Evolutionary conservation across 2,797 vertebrate species (phyloP).

Genomic region (Benthosema pterotum): DNA sequence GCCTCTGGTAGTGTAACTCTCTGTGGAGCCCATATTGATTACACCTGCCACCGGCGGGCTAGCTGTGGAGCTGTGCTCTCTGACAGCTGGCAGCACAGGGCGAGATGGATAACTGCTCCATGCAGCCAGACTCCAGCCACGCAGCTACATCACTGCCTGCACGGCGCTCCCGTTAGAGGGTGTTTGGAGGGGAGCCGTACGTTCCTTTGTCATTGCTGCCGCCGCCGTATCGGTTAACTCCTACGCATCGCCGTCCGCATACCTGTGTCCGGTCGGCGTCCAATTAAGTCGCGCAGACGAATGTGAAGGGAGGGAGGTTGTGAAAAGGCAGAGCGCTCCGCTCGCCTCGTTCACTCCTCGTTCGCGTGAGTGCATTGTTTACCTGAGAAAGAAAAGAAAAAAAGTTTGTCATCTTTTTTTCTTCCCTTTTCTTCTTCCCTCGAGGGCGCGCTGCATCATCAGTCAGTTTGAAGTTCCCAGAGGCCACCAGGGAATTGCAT

Average conservation of each 20-base stretch:
- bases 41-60: slow-evolving; percentile 75
- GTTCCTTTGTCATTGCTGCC: slow-evolving; percentile 28
- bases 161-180: slow-evolving; percentile 44
- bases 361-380: not conserved
- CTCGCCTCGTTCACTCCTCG: not conserved
- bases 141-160: slow-evolving; percentile 70
- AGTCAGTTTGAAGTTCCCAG: not conserved
- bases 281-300: not conserved
- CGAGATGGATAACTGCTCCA: slow-evolving; percentile 75
- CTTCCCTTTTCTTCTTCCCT: slow-evolving; percentile 8
- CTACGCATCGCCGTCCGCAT: not conserved
- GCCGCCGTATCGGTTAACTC: slow-evolving; percentile 29
- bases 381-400: not conserved
- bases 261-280: slow-evolving; percentile 10
- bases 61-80: slow-evolving; percentile 69
- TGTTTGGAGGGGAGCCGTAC: slow-evolving; percentile 50
- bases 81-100: slow-evolving; percentile 72
- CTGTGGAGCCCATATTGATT: slow-evolving; percentile 79
- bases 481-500: slow-evolving; percentile 5
- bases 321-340: not conserved
- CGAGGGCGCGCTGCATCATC: not conserved
- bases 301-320: not conserved
- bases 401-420: not conserved
- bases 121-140: slow-evolving; percentile 47
- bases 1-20: slow-evolving; percentile 77